Evolutionary conservation across 2,797 vertebrate species (phyloP), one percentile per base, ranked within the genome.

Genomic region (Ficedula albicollis): DNA sequence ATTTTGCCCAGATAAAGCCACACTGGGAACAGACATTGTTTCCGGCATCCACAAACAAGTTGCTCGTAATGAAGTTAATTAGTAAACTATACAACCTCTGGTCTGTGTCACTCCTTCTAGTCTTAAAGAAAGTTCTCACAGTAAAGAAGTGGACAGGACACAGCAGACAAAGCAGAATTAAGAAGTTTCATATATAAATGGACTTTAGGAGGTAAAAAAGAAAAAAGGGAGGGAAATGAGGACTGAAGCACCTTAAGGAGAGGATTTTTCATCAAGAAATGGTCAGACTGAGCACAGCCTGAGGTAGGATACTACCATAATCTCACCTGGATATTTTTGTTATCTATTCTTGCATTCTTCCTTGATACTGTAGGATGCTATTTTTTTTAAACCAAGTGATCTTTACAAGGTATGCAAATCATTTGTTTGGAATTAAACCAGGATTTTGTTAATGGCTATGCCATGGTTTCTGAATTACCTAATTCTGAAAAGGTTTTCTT

Each of bases 71-170:
- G 69, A 95, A 97, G 98, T 98, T 98, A 98, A 98, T 98, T 87
- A 98, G 98, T 98, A 98, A 98, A 90, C 98, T 89, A 48, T 48
- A 92, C 93, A 98, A 98, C 98, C 98, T 97, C 98, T 98, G 97
- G 81, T 97, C 97, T 96, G 95, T 95, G 85, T 98, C 82, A 95
- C 95, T 97, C 97, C 96, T 97, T 95, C 93, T 94, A 92, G 83
- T 95, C 97, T 97, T 96, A 93, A 95, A 82, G 96, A 93, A 97
- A 95, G 88, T 93, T 95, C 93, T 91, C 86, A 73, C 86, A 88
- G 89, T 75, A 93, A 91, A 89, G 96, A 93, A 89, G 90, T 63
- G 80, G 86, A 62, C 54, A 95, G 83, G 82, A 94, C 90, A 91
- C n/a, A 75, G 81, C n/a, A 75, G 81, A 95, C 95, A 95, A 94